Evolutionary conservation across 2,113 vertebrate genomes (phyloP).

Genomic region (Brachirus orientalis): DNA sequence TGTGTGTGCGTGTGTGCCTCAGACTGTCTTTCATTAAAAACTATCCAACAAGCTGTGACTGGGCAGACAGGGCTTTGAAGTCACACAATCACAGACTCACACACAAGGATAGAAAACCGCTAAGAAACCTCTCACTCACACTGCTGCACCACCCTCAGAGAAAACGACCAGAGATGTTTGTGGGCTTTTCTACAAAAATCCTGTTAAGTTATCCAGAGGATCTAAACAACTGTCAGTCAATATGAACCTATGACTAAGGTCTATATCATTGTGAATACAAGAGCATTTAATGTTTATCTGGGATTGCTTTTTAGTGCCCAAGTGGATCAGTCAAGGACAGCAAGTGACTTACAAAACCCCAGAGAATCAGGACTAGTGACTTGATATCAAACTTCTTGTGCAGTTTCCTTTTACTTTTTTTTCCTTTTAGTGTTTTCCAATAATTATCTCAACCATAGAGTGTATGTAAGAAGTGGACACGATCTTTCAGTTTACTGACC

Average conservation of each 20-base stretch:
- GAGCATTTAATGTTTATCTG: neutral
- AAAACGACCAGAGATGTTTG: constrained; percentile 22
- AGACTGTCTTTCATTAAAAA: constrained; percentile 47
- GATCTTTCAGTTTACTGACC: no score
- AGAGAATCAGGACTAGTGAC: constrained; percentile 1
- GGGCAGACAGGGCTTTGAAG: constrained; percentile 55
- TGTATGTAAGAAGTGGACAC: neutral
- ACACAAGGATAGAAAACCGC: constrained; percentile 22
- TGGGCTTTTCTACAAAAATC: constrained; percentile 45
- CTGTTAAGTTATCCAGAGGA: neutral
- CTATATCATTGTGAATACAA: neutral
- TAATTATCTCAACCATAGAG: neutral
- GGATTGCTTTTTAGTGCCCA: constrained; percentile 2
- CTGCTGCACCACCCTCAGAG: constrained; percentile 29
- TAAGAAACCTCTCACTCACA: constrained; percentile 37
- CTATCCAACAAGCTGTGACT: constrained; percentile 42
- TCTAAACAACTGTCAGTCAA: constrained; percentile 5
- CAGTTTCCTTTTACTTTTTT: neutral
- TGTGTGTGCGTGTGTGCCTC: constrained; percentile 16
- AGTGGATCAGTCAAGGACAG: constrained; percentile 24
- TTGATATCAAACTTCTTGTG: constrained; percentile 27
- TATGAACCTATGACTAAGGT: constrained; percentile 5
- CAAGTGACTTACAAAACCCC: neutral
- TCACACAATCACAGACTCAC: constrained; percentile 19
- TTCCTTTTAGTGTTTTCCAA: neutral